Evolutionary conservation across 2,888 invertebrate genomes (phyloP).

Genomic region (Anoplius nigerrimus): DNA sequence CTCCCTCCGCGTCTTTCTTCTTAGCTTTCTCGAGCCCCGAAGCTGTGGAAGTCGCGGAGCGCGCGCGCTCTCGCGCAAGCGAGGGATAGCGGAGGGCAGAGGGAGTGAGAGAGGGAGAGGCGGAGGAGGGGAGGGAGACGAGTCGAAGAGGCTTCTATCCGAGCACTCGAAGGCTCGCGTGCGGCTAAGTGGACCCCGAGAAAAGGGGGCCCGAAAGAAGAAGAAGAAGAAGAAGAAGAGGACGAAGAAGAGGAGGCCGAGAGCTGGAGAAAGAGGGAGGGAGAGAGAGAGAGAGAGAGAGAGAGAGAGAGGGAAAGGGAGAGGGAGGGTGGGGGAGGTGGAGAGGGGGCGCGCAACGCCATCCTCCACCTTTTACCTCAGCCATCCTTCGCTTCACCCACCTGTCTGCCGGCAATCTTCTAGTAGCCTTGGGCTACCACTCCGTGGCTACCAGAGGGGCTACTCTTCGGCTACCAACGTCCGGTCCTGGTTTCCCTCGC

Average conservation of each 20-base stretch:
- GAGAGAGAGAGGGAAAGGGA: slow-evolving; percentile 21
- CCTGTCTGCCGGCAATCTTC: slow-evolving; percentile 75
- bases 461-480: slow-evolving; percentile 72
- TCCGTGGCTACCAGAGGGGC: slow-evolving; percentile 73
- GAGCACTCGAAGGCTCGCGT: slow-evolving; percentile 70
- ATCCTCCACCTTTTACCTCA: slow-evolving; percentile 60
- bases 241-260: slow-evolving; percentile 43
- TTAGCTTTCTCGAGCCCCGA: slow-evolving; percentile 44
- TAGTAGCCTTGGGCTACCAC: slow-evolving; percentile 75
- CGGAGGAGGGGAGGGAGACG: slow-evolving; percentile 21
- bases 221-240: slow-evolving; percentile 39
- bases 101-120: slow-evolving; percentile 32
- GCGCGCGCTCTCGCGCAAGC: no score
- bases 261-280: slow-evolving; percentile 33
- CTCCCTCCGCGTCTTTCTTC: slow-evolving; percentile 23
- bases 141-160: slow-evolving; percentile 44
- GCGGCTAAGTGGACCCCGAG: slow-evolving; percentile 71
- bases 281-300: slow-evolving; percentile 30
- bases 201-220: slow-evolving; percentile 48
- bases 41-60: slow-evolving; percentile 46
- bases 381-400: slow-evolving; percentile 72
- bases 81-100: no score
- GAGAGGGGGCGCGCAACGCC: slow-evolving; percentile 39
- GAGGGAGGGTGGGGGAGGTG: slow-evolving; percentile 13
- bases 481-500: slow-evolving; percentile 61